Evolutionary conservation across 1,140 invertebrate species (phyloP), one percentile per base, ranked within the genome.

Genomic region (Heliconius hermathena): DNA sequence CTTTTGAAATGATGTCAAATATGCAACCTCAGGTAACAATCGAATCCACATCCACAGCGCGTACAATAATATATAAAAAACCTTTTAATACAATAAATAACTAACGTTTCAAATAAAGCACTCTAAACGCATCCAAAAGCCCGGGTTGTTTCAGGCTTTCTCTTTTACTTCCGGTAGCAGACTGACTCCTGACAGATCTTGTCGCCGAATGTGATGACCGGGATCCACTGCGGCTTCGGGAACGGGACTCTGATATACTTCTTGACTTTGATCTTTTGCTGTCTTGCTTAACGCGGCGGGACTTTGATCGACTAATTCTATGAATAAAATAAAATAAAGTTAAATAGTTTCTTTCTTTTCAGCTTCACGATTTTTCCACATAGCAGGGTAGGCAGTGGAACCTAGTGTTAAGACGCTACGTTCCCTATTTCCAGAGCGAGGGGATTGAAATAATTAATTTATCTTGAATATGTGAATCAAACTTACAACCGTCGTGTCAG

Each of bases 21-120:
- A 46, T 16, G 41, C 0, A 46, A 36, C 33, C 33, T 33, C 41
- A 13, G 0, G 0, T 4, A 41, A 41, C 0, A 41, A 41, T 41
- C 41, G 41, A 46, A 46, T 1, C 41, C 16, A 16, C 13, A 46
- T 4, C 4, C 41, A 41, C 41, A 11, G 41, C 41, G 41, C 9
- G 38, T 3, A 41, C 41, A 41, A 41, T 3, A 41, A 41, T 46
- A 46, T 5, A 46, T 36, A 6, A 6, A 36, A 36, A 16, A 52
- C 1, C 0, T 49, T 49, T 20, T 2, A 22, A 60, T 41, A 29
- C 1, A 8, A 52, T 33, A n/a, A 38, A 70, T 74, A 77, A 74
- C 46, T 86, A 74, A 93, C 91, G 87, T 72, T 84, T 90, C 46
- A 92, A 84, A 85, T 91, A 92, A 38, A 93, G 79, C 73, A 93